Base-by-base conservation (phyloP, 2,888 invertebrate species). In the Eupithecia subumbrata region DNA sequence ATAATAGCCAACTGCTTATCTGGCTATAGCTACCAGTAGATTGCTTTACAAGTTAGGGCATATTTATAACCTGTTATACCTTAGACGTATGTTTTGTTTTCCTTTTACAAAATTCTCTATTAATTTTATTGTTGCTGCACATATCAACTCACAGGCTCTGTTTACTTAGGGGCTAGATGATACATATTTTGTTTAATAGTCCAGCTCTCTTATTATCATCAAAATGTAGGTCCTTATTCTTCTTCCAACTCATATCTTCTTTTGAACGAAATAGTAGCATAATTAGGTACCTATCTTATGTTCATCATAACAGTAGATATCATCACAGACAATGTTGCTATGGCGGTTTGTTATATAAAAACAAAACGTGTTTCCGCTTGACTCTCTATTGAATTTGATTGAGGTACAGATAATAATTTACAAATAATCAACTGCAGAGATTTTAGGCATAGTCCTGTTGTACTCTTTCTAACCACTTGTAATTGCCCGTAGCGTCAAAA, bases 341-440 rank as follows among this genome's bases (percentile, higher is more conserved):
- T 25, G 25, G 60, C 2, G 56, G 60, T 2, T 60, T 60, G 60
- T 56, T 56, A 22, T 60, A 60, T 60, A 60, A 60, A 60, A 69
- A 43, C 60, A 60, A 60, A 60, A 14, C 3, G 22, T 60, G 60
- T 60, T 60, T 60, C 25, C 25, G 60, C 12, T 60, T 60, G 22
- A 14, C 60, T 60, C 60, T 14, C 60, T 60, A 60, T 60, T 60
- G 60, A 25, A 60, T 60, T 60, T 22, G 60, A 60, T 60, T 60
- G 60, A 60, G 25, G 25, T 22, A 60, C 60, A 60, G 60, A 60
- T 60, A 14, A 60, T 5, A 25, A 25, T 60, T 60, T 60, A 60
- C 60, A 25, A 60, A 60, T 60, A 60, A 60, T 56, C 3, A 56
- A 14, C 60, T 25, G 22, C 60, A 60, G 60, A 25, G 60, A 1